These are phyloP conservation scores for Talpa occidentalis DNA, from an alignment of 2,113 vertebrate genomes.

Conservation along the genomic window DNA sequence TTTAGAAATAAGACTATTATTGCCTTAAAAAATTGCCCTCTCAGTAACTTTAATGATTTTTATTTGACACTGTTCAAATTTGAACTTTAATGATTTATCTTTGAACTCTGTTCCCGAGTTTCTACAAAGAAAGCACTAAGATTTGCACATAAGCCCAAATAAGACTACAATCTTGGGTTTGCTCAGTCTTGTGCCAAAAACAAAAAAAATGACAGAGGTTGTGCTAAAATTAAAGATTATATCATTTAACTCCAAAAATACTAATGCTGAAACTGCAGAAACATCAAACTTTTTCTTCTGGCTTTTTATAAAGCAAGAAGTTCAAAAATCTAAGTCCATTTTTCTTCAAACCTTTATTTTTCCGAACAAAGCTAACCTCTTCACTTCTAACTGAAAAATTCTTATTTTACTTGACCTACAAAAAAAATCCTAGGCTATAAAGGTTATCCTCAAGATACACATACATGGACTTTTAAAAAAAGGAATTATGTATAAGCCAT, in stretches of 20 bases:
- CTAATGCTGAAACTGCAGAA: neutral
- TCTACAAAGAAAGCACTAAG: neutral
- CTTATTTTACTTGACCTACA: neutral
- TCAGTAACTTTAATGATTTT: neutral
- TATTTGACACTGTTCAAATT: neutral
- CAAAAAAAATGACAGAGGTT: neutral
- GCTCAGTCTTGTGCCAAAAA: neutral
- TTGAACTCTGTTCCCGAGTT: neutral
- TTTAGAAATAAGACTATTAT: slow-evolving; percentile 22
- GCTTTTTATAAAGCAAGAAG: neutral
- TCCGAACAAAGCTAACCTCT: slow-evolving; percentile 10
- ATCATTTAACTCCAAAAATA: neutral
- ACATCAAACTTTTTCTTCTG: neutral
- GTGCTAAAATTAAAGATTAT: neutral
- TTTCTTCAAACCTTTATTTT: slow-evolving; percentile 6
- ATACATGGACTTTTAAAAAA: neutral
- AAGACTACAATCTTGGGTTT: slow-evolving; percentile 20
- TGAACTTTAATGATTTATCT: neutral
- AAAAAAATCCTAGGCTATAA: neutral
- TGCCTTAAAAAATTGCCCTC: neutral
- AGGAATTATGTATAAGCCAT: neutral
- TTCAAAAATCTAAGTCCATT: slow-evolving; percentile 17
- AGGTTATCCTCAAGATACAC: neutral
- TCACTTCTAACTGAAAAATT: neutral
- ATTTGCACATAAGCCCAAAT: slow-evolving; percentile 20